Base-by-base conservation (phyloP, 2,888 invertebrate genomes). In the Philhelius pedissequus region DNA sequence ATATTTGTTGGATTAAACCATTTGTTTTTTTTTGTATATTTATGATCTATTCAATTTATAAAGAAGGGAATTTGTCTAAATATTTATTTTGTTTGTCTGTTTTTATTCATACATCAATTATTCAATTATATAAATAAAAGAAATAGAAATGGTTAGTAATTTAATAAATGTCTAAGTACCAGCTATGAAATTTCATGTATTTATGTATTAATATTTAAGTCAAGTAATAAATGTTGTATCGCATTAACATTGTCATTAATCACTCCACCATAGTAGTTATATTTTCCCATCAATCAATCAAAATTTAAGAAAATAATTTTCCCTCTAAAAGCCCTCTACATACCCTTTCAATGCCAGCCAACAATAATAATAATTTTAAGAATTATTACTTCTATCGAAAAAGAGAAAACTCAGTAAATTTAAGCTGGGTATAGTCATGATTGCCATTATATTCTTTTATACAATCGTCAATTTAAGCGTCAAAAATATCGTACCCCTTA, bases 161-260 rank as follows among this genome's bases (percentile, higher is more conserved):
- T 52, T 27, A n/a, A 52, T 30, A n/a, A 15, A 52, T 8, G 27
- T 27, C 27, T 13, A 38, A 56, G 27, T 13, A 30, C 9, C 30
- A 43, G 11, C 48, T 52, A 50, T 22, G 22, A 5, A n/a, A 40
- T 52, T 48, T 54, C 7, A 52, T 66, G 64, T 70, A 48, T 70
- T 68, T 68, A 68, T 60, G n/a, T 60, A 73, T 75, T 70, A 50
- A 70, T 75, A 75, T 58, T 64, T 48, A 22, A 35, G 15, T 32
- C 35, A 40, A 38, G 43, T 54, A 62, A 71, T 77, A 77, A 60
- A 82, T 77, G 73, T 38, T 45, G 60, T 27, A 82, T 68, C 66
- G 52, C 32, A 76, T 76, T 73, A 62, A 62, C 58, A 56, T 52
- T 4, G 35, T 58, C 48, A 77, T 77, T 82, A 82, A 77, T 82